Evolutionary conservation across 2,113 vertebrate species (phyloP), one percentile per base, ranked within the genome.

Genomic region (Cyprinodon variegatus): DNA sequence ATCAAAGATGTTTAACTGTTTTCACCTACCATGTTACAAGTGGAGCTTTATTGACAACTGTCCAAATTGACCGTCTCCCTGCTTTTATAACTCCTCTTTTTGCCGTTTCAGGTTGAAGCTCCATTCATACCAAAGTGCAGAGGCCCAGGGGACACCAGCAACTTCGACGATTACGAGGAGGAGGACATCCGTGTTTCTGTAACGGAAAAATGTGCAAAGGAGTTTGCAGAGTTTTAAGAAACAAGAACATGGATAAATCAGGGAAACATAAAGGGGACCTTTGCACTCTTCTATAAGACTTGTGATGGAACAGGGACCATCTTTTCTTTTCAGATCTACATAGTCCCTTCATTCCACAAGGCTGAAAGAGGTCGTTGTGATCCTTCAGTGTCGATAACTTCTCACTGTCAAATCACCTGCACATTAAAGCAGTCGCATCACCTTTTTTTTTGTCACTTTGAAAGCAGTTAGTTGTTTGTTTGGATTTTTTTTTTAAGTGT

Each of bases 101-200:
- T 53, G 5, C 53, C 78, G 37, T 45, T 69, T 14, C 81, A 99
- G 98, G 98, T 99, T 88, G 98, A 99, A 94, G 98, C 98, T 90
- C 98, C 98, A 0, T 99, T 99, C 96, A 98, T 99, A 96, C 98
- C 98, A 95, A 99, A 99, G 95, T 99, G 97, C 95, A 95, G 97
- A 97, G 98, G 98, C 82, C 96, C 98, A 14, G 98, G 98, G 73
- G 98, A 99, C 94, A 98, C 97, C 77, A 99, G 98, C 96, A 99
- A 99, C 94, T 99, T 99, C 7, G 98, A 99, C 66, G 98, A 99
- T 93, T 99, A 99, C 76, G 98, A 99, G 86, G 98, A 99, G 84
- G 98, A 99, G 93, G 97, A 98, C 90, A 97, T 99, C 92, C 97
- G 97, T 53, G 96, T 98, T 81, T 99, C 98, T 88, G 90, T 98